phyloP scores from a whole-genome alignment of 2,888 invertebrate species.

The Pterostichus niger region DNA sequence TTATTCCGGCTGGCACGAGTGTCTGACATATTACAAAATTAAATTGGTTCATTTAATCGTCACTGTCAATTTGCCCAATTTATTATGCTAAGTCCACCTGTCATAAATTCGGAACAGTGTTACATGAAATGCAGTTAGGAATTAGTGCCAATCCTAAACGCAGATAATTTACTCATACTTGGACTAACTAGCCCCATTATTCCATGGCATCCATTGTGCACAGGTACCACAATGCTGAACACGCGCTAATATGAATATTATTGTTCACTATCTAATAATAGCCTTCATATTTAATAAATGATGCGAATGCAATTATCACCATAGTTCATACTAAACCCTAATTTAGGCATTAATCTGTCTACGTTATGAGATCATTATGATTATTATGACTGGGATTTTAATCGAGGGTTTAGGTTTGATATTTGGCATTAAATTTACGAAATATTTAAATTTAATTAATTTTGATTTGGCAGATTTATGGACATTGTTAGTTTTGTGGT shows the following conservation, averaged over 20 bases:
- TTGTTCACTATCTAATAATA: conserved; percentile 57
- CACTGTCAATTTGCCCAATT: conserved; percentile 16
- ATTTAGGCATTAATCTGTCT: conserved; percentile 54
- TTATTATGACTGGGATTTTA: conserved; percentile 14
- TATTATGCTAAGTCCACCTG: conserved; percentile 7
- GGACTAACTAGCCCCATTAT: conserved; percentile 67
- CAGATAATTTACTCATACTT: conserved; percentile 70
- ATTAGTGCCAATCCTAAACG: conserved; percentile 69
- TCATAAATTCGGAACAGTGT: conserved; percentile 15
- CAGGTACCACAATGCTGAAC: conserved; percentile 39
- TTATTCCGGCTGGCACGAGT: too few species aligned
- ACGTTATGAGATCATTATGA: neutral
- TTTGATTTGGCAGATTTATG: too few species aligned
- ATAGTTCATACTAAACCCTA: conserved; percentile 31
- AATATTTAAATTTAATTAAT: conserved; percentile 12
- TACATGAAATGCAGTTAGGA: conserved; percentile 59
- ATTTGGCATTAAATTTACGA: neutral
- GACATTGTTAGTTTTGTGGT: too few species aligned
- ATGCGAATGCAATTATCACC: conserved; percentile 44
- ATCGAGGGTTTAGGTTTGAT: neutral
- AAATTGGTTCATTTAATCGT: neutral
- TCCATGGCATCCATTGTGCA: conserved; percentile 38
- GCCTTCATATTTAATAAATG: conserved; percentile 53
- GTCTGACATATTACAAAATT: too few species aligned
- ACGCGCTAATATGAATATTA: conserved; percentile 55